A percentile compares a stretch with the other conserved stretches of the same genome.
These are phyloP conservation scores for Tortrix viridana DNA, from an alignment of 2,888 invertebrate genomes.

Conservation along the genomic window DNA sequence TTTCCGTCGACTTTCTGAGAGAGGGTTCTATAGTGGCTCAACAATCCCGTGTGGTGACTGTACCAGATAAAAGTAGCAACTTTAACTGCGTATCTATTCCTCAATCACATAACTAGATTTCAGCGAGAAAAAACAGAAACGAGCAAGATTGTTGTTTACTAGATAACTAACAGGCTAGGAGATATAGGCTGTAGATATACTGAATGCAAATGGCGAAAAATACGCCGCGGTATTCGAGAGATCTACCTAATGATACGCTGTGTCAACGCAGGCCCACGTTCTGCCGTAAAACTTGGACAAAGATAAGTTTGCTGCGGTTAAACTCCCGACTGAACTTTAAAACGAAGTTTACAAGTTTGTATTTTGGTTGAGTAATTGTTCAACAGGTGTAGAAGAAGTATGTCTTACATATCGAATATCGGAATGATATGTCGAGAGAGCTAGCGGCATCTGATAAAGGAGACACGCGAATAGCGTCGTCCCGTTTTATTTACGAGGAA, in stretches of 20 bases:
- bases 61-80: conserved; percentile 17
- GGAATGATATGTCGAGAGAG: conserved; percentile 47
- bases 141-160: conserved; percentile 23
- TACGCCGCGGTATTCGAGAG: conserved; percentile 51
- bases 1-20: too few relatives aligned
- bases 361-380: not conserved
- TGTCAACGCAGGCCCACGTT: conserved; percentile 43
- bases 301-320: conserved; percentile 40
- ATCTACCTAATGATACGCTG: conserved; percentile 47
- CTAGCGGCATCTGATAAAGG: conserved; percentile 51
- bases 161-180: conserved; percentile 19
- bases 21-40: too few relatives aligned
- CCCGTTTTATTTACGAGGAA: conserved; percentile 35
- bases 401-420: conserved; percentile 47
- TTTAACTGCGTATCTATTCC: conserved; percentile 17
- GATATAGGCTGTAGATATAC: conserved; percentile 41
- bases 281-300: conserved; percentile 30
- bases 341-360: not conserved
- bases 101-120: conserved; percentile 38
- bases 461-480: conserved; percentile 42
- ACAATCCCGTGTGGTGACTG: too few relatives aligned
- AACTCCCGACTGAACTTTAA: not conserved
- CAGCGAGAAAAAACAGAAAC: conserved; percentile 30
- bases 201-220: conserved; percentile 65
- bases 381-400: not conserved